phyloP scores from a whole-genome alignment of 2,888 invertebrate species.

The Drosophila parthenogenetica region DNA sequence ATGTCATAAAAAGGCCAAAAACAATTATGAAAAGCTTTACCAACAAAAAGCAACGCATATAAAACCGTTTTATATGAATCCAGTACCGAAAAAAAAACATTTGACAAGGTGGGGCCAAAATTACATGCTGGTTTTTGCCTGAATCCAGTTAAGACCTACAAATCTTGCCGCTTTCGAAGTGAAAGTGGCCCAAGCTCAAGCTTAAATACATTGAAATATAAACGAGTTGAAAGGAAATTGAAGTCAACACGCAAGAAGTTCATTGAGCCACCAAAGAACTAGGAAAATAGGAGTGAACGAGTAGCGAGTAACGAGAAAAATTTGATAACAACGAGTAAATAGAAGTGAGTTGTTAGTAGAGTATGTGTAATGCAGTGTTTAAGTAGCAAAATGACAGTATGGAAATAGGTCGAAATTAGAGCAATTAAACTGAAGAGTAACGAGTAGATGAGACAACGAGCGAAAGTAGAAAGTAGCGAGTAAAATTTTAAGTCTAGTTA shows the following conservation, averaged over 20 bases:
- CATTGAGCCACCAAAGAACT: not conserved
- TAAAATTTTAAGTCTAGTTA: not conserved
- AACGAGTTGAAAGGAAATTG: not conserved
- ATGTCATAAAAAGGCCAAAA: slow-evolving; percentile 6
- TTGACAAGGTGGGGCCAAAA: slow-evolving; percentile 5
- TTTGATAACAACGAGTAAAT: not conserved
- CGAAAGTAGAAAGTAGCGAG: too few species aligned
- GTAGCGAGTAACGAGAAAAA: not conserved
- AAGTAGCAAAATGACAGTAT: not conserved
- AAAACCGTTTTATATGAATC: slow-evolving; percentile 11
- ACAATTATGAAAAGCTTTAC: slow-evolving; percentile 16
- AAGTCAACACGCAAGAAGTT: not conserved
- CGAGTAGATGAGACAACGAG: not conserved
- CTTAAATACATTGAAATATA: slow-evolving; percentile 6
- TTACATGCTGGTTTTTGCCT: slow-evolving; percentile 25
- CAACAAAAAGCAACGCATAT: slow-evolving; percentile 22
- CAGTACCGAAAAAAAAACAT: slow-evolving; percentile 17
- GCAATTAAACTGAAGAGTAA: not conserved
- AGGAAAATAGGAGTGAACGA: not conserved
- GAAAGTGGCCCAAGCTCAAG: slow-evolving; percentile 1
- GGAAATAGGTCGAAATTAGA: not conserved
- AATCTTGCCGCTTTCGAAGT: not conserved
- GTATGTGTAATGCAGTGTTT: too few species aligned
- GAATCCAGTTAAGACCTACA: not conserved
- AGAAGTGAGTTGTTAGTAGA: not conserved